Base-by-base conservation (phyloP, 2,888 invertebrate species). In the Xanthostigma xanthostigma region DNA sequence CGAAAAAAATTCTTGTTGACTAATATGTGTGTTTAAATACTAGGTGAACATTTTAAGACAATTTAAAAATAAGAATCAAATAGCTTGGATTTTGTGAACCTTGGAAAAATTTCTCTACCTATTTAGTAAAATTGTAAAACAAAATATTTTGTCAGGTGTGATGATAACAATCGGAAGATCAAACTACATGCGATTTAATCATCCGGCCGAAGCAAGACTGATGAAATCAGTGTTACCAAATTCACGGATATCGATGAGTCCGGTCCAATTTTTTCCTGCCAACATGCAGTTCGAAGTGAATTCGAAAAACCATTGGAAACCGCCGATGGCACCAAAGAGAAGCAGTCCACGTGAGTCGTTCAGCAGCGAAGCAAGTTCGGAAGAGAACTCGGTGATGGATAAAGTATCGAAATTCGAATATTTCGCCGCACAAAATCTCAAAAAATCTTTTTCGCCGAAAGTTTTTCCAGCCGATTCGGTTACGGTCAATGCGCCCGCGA, bases 141-240 rank as follows among this genome's bases (percentile, higher is more conserved):
- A n/a, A n/a, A n/a, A n/a, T n/a, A n/a, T 49, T 43, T 51, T 68
- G 70, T 1, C 73, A 89, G 89, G 89, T 60, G 89, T 88, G 62
- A 92, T 91, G 87, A 71, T 93, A 54, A 90, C 89, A 46, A 82
- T 94, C 57, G 93, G 93, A 34, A 78, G 90, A 45, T 89, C 92
- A 46, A 91, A 89, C 67, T 90, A 89, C 69, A 80, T 93, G 66
- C 82, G 93, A 40, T 93, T 91, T 73, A 92, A 93, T 68, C 88
- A 92, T 66, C 93, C 93, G 0, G 85, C 85, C 46, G 90, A 92
- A 63, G 91, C 91, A 5, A 81, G 84, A 64, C 75, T 88, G 58
- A 84, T 91, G 76, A 88, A 87, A 66, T 84, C 88, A 0, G 84
- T 86, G 6, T 71, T 90, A 53, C 84, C 86, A 0, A 79, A 85